Conservation (phyloP, 2,797 vertebrate genomes). For the Balearica regulorum region DNA sequence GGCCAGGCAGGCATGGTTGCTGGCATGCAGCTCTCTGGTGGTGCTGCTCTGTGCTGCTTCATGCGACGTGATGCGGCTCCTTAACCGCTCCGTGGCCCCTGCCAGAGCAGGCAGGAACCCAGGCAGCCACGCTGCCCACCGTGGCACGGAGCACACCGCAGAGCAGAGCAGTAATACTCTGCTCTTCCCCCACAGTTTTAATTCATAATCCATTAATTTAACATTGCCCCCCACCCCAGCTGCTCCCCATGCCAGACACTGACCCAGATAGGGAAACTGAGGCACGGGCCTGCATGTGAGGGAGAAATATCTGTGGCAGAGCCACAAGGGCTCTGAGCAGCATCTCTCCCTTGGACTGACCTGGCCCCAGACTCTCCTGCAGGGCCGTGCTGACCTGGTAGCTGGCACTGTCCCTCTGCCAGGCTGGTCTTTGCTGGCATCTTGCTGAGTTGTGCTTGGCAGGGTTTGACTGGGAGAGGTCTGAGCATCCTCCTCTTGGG, state of each 20-base stretch:
- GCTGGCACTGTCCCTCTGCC: neutral
- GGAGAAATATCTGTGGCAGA: neutral
- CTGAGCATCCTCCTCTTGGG: neutral
- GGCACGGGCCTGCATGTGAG: neutral
- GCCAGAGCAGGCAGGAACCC: neutral
- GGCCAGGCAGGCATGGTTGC: neutral
- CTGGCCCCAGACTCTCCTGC: fast-evolving
- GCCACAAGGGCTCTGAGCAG: neutral
- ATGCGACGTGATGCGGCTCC: neutral
- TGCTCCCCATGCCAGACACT: fast-evolving
- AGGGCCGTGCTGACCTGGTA: neutral
- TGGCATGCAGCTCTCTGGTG: neutral
- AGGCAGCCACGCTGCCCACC: neutral
- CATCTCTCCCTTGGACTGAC: neutral
- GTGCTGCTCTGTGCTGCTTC: neutral
- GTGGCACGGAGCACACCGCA: fast-evolving
- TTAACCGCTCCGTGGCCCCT: neutral
- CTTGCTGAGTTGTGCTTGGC: neutral
- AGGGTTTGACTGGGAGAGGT: neutral
- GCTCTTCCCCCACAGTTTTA: neutral
- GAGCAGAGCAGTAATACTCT: neutral
- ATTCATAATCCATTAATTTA: neutral
- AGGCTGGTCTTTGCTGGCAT: neutral
- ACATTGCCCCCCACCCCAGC: neutral
- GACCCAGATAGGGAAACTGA: neutral